phyloP scores from a whole-genome alignment of 2,888 invertebrate genomes.

The Eupithecia abbreviata region DNA sequence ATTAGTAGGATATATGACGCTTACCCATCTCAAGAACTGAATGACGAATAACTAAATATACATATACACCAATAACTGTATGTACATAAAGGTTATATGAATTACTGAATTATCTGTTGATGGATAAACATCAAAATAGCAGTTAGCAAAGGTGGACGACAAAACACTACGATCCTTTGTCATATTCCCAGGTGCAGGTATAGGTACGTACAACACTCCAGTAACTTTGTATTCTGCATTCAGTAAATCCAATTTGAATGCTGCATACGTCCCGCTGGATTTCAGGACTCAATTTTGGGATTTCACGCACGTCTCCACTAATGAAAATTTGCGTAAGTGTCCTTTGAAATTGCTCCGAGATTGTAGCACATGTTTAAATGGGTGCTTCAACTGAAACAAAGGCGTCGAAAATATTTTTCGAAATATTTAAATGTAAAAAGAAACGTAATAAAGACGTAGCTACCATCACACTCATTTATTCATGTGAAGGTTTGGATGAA shows the following conservation, averaged over 20 bases:
- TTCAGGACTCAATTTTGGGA: constrained; percentile 20
- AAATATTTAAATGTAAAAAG: neutral
- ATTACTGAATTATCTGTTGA: too few species aligned
- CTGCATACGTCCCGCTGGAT: constrained; percentile 15
- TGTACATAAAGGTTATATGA: too few species aligned
- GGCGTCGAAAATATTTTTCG: neutral
- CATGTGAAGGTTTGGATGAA: neutral
- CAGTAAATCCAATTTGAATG: constrained; percentile 16
- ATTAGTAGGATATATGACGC: neutral
- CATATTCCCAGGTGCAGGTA: neutral
- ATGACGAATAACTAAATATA: too few species aligned
- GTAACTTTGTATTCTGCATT: constrained; percentile 7
- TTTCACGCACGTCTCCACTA: constrained; percentile 26
- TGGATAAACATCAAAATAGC: neutral
- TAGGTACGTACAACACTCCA: neutral
- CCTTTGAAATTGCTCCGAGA: constrained; percentile 21
- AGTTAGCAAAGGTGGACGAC: neutral
- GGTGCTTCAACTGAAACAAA: constrained; percentile 1
- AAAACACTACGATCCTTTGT: neutral
- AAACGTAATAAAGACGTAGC: neutral
- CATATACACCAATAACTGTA: too few species aligned
- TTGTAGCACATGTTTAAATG: constrained; percentile 11
- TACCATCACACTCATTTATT: neutral
- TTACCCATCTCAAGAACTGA: neutral
- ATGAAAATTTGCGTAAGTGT: constrained; percentile 26